phyloP scores from a whole-genome alignment of 2,888 invertebrate species.

The Temnothorax rugatulus region DNA sequence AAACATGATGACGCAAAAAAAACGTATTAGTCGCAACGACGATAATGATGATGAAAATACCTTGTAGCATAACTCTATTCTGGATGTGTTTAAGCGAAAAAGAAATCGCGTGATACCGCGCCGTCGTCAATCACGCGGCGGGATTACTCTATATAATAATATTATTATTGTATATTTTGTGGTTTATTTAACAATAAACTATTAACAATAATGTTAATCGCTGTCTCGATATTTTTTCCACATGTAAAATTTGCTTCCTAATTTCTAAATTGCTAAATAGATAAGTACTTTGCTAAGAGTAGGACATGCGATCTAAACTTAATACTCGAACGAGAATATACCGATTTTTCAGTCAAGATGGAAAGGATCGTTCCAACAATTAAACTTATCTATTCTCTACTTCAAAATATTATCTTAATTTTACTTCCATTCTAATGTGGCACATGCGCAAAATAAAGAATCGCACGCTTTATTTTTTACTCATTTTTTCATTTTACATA shows the following conservation, averaged over 20 bases:
- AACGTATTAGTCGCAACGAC: slow-evolving; percentile 38
- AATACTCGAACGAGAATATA: not conserved
- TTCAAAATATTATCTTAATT: not conserved
- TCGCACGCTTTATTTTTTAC: not conserved
- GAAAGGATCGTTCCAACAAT: not conserved
- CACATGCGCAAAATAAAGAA: not conserved
- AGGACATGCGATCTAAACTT: not conserved
- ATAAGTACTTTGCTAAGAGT: too few species aligned
- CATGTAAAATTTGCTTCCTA: not conserved
- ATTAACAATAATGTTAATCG: slow-evolving; percentile 81
- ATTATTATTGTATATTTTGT: slow-evolving; percentile 86
- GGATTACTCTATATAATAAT: slow-evolving; percentile 80
- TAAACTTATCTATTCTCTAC: not conserved
- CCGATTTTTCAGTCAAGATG: not conserved
- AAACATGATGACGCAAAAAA: slow-evolving; percentile 57
- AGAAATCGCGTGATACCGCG: slow-evolving; percentile 74
- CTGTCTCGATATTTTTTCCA: not conserved
- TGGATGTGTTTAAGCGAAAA: slow-evolving; percentile 82
- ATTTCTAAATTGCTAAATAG: not conserved
- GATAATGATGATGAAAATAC: slow-evolving; percentile 55
- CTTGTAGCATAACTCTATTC: slow-evolving; percentile 82
- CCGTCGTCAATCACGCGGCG: slow-evolving; percentile 66
- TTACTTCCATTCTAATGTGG: not conserved
- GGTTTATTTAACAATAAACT: slow-evolving; percentile 86
- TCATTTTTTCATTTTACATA: not conserved